These are phyloP conservation scores for Tinamus guttatus DNA, from an alignment of 2,113 vertebrate genomes.

Conservation along the genomic window DNA sequence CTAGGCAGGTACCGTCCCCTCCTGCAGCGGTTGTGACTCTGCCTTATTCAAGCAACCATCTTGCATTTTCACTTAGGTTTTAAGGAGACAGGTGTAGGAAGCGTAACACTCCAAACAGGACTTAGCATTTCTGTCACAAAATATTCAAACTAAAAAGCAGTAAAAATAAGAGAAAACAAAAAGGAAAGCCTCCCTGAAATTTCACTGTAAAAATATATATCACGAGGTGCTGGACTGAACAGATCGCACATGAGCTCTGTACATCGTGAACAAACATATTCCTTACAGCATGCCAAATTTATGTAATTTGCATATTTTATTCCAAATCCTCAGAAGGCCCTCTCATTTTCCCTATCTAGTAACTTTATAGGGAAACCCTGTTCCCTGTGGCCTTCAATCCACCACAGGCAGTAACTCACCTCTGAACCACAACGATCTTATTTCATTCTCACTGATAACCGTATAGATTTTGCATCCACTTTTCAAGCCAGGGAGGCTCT, in stretches of 20 bases:
- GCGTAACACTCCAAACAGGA: neutral
- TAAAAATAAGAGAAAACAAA: neutral
- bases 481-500: neutral
- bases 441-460: neutral
- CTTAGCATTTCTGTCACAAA: slow-evolving; percentile 30
- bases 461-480: neutral
- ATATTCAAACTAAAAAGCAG: neutral
- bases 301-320: slow-evolving; percentile 43
- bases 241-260: neutral
- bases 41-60: slow-evolving; percentile 41
- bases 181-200: neutral
- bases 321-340: slow-evolving; percentile 45
- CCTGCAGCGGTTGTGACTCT: neutral
- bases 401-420: slow-evolving; percentile 1
- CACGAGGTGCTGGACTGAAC: neutral
- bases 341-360: slow-evolving; percentile 12
- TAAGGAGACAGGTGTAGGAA: slow-evolving; percentile 36
- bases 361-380: slow-evolving; percentile 42
- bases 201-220: neutral
- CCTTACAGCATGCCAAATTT: slow-evolving; percentile 6
- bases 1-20: slow-evolving; percentile 22
- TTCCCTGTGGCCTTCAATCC: neutral
- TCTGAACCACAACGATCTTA: neutral
- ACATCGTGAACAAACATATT: neutral
- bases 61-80: slow-evolving; percentile 50